Evolutionary conservation across 2,113 vertebrate genomes (phyloP).

Genomic region (Microcebus lehilahytsara): DNA sequence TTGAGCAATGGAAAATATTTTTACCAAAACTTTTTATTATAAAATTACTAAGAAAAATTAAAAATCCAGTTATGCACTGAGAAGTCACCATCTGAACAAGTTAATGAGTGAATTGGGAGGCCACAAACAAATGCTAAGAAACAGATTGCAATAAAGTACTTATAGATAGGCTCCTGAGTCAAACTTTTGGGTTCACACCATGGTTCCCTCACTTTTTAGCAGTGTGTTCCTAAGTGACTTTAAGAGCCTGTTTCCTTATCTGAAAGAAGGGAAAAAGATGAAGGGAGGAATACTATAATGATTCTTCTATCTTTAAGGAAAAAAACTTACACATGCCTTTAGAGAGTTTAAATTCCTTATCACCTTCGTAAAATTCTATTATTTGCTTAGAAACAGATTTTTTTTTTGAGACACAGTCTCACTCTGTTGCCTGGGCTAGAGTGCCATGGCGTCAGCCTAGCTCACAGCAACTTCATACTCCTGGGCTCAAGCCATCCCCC

Average conservation of each 20-base stretch:
- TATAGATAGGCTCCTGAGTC: not conserved
- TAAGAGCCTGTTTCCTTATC: not conserved
- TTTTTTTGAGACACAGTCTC: too few relatives aligned
- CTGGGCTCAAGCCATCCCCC: too few relatives aligned
- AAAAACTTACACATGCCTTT: not conserved
- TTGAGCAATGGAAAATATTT: not conserved
- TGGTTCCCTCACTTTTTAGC: not conserved
- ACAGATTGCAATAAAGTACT: not conserved
- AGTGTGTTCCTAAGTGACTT: not conserved
- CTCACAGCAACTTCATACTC: too few relatives aligned
- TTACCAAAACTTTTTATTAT: not conserved
- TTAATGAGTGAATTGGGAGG: not conserved
- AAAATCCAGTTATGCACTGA: not conserved
- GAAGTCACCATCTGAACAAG: not conserved
- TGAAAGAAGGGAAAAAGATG: not conserved
- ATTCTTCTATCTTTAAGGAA: not conserved
- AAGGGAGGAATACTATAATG: not conserved
- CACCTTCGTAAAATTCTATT: not conserved
- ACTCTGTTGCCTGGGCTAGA: too few relatives aligned
- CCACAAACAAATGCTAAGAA: not conserved
- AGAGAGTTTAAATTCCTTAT: not conserved
- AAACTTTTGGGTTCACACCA: not conserved
- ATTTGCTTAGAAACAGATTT: not conserved
- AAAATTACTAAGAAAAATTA: constrained; percentile 37
- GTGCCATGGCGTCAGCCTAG: too few relatives aligned